Conservation (phyloP, 2,888 invertebrate species). For the Yponomeuta malinellus region DNA sequence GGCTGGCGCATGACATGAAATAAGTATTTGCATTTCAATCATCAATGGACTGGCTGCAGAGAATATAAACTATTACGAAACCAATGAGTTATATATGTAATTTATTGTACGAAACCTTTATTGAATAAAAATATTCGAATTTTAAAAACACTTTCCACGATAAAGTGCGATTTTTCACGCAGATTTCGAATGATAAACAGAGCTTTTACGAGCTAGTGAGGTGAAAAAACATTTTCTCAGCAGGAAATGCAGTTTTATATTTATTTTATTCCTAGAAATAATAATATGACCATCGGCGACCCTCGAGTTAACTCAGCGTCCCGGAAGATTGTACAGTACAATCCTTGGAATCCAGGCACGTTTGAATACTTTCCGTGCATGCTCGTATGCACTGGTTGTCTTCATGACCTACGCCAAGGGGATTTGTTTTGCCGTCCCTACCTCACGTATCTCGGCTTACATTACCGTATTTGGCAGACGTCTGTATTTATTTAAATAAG, state of each 20-base stretch:
- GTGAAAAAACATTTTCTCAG: neutral
- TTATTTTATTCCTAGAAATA: neutral
- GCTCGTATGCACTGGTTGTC: slow-evolving; percentile 29
- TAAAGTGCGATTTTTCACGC: too few species aligned
- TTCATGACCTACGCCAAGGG: slow-evolving; percentile 21
- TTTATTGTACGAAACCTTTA: too few species aligned
- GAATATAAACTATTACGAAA: too few species aligned
- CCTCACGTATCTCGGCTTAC: neutral
- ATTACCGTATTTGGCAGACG: neutral
- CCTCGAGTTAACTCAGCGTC: neutral
- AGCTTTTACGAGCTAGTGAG: too few species aligned
- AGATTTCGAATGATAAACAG: too few species aligned
- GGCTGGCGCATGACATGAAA: too few species aligned
- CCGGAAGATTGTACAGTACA: neutral
- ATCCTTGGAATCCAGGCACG: slow-evolving; percentile 31
- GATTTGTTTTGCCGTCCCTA: neutral
- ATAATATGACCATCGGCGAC: neutral
- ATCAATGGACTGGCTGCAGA: too few species aligned
- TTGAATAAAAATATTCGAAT: too few species aligned
- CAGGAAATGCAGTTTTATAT: too few species aligned
- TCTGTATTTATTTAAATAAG: neutral
- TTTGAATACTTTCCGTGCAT: slow-evolving; percentile 30
- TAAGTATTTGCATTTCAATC: too few species aligned
- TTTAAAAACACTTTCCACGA: too few species aligned
- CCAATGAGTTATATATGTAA: too few species aligned